A percentile compares a stretch with the other conserved stretches of the same genome.
phyloP scores from a whole-genome alignment of 2,888 invertebrate genomes.

The Desoria tigrina region DNA sequence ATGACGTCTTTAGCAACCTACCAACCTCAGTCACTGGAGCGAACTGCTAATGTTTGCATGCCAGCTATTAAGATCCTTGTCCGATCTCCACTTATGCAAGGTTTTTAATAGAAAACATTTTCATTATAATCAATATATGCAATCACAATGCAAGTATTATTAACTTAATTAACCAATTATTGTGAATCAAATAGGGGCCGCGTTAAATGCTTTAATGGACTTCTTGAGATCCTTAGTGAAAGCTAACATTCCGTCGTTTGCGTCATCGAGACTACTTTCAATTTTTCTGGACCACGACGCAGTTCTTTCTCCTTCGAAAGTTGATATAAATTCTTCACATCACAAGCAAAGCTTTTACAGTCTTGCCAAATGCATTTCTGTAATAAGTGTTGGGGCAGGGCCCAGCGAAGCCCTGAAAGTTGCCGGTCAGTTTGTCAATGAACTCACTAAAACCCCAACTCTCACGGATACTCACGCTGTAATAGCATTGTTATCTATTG shows the following conservation, averaged over 20 bases:
- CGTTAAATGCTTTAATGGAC: conserved; percentile 84
- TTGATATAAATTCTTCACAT: conserved; percentile 58
- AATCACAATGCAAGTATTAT: neutral
- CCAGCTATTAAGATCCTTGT: conserved; percentile 83
- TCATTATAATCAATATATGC: neutral
- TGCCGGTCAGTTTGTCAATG: conserved; percentile 63
- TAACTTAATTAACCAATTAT: too few relatives aligned
- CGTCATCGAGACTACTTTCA: conserved; percentile 77
- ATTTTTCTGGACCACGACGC: conserved; percentile 74
- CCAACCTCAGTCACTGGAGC: conserved; percentile 75
- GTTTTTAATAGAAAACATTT: conserved; percentile 59
- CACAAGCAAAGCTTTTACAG: conserved; percentile 85
- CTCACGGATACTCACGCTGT: conserved; percentile 79
- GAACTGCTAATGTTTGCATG: conserved; percentile 71
- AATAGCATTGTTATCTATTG: conserved; percentile 90
- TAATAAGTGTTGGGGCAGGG: conserved; percentile 76
- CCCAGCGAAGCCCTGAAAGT: conserved; percentile 68
- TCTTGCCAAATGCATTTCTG: conserved; percentile 93
- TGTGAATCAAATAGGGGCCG: conserved; percentile 67
- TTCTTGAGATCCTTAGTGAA: conserved; percentile 89
- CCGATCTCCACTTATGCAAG: conserved; percentile 88
- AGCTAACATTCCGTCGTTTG: conserved; percentile 75
- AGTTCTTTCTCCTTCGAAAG: conserved; percentile 56
- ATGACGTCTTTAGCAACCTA: conserved; percentile 78
- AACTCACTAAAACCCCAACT: conserved; percentile 70